Evolutionary conservation across 2,113 vertebrate species (phyloP).

Genomic region (Nannospalax galili): DNA sequence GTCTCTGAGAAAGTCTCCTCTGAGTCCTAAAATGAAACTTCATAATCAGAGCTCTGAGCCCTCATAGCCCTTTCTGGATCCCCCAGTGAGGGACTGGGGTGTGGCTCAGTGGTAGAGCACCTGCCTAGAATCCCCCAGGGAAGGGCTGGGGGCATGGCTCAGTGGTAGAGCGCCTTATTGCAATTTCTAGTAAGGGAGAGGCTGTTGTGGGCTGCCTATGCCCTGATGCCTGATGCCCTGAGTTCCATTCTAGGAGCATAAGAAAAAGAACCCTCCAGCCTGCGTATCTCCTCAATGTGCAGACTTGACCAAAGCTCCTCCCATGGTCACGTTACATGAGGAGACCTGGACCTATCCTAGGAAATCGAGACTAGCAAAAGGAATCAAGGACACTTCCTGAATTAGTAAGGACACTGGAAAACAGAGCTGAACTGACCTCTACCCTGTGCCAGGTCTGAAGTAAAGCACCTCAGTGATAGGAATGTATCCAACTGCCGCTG

Average conservation of each 20-base stretch:
- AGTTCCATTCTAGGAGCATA: background rate
- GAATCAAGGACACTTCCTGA: background rate
- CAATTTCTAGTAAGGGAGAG: background rate
- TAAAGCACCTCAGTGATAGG: background rate
- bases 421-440: background rate
- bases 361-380: background rate
- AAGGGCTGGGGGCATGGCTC: background rate
- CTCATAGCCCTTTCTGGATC: background rate
- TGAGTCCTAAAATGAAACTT: background rate
- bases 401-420: background rate
- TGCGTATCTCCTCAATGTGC: rapidly evolving
- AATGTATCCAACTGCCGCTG: background rate
- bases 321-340: background rate
- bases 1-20: rapidly evolving
- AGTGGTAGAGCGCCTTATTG: background rate
- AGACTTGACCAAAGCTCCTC: background rate
- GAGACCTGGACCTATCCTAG: background rate
- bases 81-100: too few species aligned
- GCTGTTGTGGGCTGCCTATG: too few species aligned
- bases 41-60: background rate
- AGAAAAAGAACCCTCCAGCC: background rate
- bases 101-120: background rate
- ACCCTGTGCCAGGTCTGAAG: background rate
- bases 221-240: background rate
- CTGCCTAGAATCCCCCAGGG: background rate